These are phyloP conservation scores for Branchinecta sandiegonensis DNA, from an alignment of 2,888 invertebrate genomes.

Conservation along the genomic window DNA sequence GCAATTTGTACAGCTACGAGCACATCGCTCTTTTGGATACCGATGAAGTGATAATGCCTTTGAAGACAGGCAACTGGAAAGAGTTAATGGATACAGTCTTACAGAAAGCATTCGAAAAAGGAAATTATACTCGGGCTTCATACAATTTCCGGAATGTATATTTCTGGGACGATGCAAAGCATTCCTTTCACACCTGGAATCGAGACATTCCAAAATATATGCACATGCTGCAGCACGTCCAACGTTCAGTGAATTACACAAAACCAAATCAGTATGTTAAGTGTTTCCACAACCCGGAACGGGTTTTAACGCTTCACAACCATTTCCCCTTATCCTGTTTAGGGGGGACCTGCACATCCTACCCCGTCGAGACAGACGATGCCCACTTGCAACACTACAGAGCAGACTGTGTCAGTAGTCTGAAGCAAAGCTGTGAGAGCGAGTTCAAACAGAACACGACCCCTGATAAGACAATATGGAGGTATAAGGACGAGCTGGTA, in stretches of 20 bases:
- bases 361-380: slow-evolving; percentile 60
- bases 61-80: slow-evolving; percentile 54
- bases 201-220: slow-evolving; percentile 66
- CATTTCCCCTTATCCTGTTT: slow-evolving; percentile 80
- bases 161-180: slow-evolving; percentile 71
- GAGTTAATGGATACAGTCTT: slow-evolving; percentile 58
- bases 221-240: slow-evolving; percentile 88
- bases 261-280: slow-evolving; percentile 85
- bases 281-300: slow-evolving; percentile 82
- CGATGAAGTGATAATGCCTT: slow-evolving; percentile 87
- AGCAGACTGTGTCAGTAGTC: slow-evolving; percentile 73
- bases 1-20: slow-evolving; percentile 74
- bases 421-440: slow-evolving; percentile 60
- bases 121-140: slow-evolving; percentile 52
- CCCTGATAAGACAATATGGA: slow-evolving; percentile 74
- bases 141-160: slow-evolving; percentile 85
- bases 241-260: slow-evolving; percentile 75
- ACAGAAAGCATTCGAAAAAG: slow-evolving; percentile 50
- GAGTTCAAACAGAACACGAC: slow-evolving; percentile 66
- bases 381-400: slow-evolving; percentile 88
- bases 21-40: slow-evolving; percentile 82
- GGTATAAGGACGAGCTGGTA: slow-evolving; percentile 61
- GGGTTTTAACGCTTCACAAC: slow-evolving; percentile 75
- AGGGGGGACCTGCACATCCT: slow-evolving; percentile 59
- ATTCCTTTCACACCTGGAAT: slow-evolving; percentile 57